Conservation (phyloP, 2,113 vertebrate genomes). For the Reinhardtius hippoglossoides region DNA sequence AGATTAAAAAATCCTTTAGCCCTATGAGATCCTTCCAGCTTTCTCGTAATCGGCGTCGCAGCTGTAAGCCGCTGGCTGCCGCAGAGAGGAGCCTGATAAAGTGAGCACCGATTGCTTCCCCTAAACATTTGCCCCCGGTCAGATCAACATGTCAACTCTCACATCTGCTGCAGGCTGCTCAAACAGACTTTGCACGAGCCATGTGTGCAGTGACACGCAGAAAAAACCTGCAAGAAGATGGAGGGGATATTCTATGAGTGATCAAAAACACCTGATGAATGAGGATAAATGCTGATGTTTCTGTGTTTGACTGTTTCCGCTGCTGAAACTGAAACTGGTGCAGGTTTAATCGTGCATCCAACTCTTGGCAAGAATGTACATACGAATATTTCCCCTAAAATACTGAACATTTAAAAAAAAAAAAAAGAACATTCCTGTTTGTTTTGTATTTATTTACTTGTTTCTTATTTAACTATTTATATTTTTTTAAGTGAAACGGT, state of each 20-base stretch:
- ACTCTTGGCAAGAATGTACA: background rate
- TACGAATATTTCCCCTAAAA: background rate
- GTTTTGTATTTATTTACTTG: conserved; percentile 10
- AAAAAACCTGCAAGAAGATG: background rate
- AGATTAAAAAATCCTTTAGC: conserved; percentile 49
- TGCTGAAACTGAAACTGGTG: background rate
- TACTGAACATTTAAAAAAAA: no score
- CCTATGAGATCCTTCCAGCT: conserved; percentile 47
- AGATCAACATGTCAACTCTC: conserved; percentile 25
- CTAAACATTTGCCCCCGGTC: background rate
- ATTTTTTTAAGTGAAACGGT: background rate
- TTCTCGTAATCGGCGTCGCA: conserved; percentile 54
- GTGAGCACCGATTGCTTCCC: conserved; percentile 15
- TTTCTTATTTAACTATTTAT: background rate
- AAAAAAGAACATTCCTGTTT: background rate
- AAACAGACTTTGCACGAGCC: conserved; percentile 7
- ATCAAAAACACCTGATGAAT: background rate
- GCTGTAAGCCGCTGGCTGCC: conserved; percentile 47
- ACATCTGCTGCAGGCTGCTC: conserved; percentile 39
- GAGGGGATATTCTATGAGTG: background rate
- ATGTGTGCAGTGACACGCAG: background rate
- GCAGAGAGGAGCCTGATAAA: conserved; percentile 30
- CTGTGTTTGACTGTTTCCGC: background rate
- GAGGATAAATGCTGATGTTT: background rate
- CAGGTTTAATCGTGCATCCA: background rate